Conservation (phyloP, 2,797 vertebrate species). For the Pygocentrus nattereri region DNA sequence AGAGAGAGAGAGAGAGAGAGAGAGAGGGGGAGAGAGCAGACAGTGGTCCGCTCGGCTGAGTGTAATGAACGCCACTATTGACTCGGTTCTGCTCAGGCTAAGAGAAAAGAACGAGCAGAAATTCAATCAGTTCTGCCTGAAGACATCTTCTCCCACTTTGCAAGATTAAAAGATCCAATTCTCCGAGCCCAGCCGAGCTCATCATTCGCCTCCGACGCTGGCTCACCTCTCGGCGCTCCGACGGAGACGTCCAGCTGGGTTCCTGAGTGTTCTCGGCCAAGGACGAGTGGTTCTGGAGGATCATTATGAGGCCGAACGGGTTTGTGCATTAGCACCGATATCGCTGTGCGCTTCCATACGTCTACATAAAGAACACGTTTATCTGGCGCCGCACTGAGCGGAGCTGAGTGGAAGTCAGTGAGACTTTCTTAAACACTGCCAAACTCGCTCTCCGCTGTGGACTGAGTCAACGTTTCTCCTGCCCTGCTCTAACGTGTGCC, state of each 20-base stretch:
- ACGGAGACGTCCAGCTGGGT: not conserved
- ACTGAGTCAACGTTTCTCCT: no score
- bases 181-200: constrained; percentile 74
- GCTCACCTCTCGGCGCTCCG: not conserved
- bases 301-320: no score
- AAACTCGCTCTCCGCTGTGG: no score
- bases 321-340: no score
- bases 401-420: no score
- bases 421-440: no score
- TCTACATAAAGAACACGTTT: no score
- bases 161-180: constrained; percentile 84
- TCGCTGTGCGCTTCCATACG: no score
- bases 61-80: constrained; percentile 49
- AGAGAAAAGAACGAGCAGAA: constrained; percentile 61
- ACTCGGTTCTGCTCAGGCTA: constrained; percentile 40
- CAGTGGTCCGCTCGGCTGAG: constrained; percentile 25
- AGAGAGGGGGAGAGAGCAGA: constrained; percentile 6
- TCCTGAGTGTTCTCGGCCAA: no score
- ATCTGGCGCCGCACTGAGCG: no score
- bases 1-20: constrained; percentile 18
- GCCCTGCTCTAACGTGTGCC: no score
- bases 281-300: no score
- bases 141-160: constrained; percentile 79
- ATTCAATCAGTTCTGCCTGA: constrained; percentile 82
- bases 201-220: constrained; percentile 67